Evolutionary conservation across 2,797 vertebrate genomes (phyloP).

Genomic region (Argya squamiceps): DNA sequence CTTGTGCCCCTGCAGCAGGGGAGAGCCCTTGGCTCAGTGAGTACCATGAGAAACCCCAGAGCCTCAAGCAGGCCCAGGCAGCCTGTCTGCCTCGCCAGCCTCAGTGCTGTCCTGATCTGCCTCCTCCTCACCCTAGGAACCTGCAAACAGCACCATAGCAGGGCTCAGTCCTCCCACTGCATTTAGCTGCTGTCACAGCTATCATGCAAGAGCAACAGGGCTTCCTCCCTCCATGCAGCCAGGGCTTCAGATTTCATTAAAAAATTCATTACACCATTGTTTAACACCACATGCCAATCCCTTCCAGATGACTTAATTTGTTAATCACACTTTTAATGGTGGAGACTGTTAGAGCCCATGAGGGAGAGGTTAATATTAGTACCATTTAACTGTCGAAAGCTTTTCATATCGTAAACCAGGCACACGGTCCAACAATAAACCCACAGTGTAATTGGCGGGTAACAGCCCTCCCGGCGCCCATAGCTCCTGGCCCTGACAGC

Average conservation of each 20-base stretch:
- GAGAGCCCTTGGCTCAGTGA: background rate
- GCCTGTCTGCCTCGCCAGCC: accelerated
- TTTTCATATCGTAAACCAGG: constrained; percentile 66
- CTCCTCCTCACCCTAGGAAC: background rate
- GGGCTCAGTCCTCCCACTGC: background rate
- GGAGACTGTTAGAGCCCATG: constrained; percentile 32
- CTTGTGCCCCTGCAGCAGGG: background rate
- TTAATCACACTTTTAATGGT: constrained; percentile 70
- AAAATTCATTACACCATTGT: constrained; percentile 26
- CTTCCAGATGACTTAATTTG: constrained; percentile 75
- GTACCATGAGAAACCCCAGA: background rate
- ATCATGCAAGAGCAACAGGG: background rate
- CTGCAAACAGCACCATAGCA: accelerated
- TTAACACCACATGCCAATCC: constrained; percentile 61
- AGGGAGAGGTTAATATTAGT: constrained; percentile 76
- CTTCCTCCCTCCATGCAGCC: background rate
- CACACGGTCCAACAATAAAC: constrained; percentile 63
- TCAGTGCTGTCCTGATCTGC: background rate
- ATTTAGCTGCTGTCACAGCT: accelerated
- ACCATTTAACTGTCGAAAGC: constrained; percentile 68
- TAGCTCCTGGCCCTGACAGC: constrained; percentile 65
- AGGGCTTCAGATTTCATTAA: background rate
- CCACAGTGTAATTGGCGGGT: constrained; percentile 63
- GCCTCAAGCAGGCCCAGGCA: background rate
- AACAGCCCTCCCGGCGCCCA: constrained; percentile 61